These are phyloP conservation scores for Cyclophora punctaria DNA, from an alignment of 2,888 invertebrate genomes.

Conservation along the genomic window DNA sequence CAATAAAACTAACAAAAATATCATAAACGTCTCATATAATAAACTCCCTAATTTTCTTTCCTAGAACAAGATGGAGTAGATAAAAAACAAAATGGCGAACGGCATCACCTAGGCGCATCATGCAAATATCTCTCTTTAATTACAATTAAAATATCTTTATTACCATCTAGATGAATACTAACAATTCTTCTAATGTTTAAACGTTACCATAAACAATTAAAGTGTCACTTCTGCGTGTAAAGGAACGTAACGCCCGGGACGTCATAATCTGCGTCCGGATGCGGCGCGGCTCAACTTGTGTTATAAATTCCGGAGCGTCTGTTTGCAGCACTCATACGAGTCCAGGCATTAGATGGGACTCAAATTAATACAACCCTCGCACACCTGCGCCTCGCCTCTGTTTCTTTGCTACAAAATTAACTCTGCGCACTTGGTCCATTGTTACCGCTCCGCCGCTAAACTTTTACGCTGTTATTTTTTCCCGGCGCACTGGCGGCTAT, in stretches of 20 bases:
- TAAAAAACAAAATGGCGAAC: constrained; percentile 50
- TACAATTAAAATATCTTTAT: constrained; percentile 53
- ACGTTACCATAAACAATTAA: constrained; percentile 61
- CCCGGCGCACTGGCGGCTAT: constrained; percentile 60
- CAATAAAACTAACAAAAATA: constrained; percentile 38
- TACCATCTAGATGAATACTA: constrained; percentile 54
- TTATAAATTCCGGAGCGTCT: constrained; percentile 59
- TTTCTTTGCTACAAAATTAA: constrained; percentile 71
- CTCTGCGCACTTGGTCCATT: constrained; percentile 56
- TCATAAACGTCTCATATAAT: constrained; percentile 34
- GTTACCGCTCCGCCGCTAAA: constrained; percentile 52
- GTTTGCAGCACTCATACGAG: constrained; percentile 53
- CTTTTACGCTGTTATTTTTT: constrained; percentile 67
- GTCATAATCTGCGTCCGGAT: constrained; percentile 62
- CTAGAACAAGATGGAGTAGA: constrained; percentile 31
- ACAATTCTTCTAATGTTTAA: constrained; percentile 60
- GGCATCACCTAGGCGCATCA: constrained; percentile 45
- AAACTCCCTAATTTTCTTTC: constrained; percentile 26
- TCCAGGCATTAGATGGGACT: constrained; percentile 63
- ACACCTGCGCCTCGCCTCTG: constrained; percentile 62
- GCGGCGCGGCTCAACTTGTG: constrained; percentile 47
- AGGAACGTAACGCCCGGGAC: constrained; percentile 35
- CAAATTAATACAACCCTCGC: constrained; percentile 62
- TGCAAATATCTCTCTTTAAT: constrained; percentile 61
- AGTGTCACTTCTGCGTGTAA: constrained; percentile 30